Base-by-base conservation (phyloP, 2,888 invertebrate species). In the Dryadula phaetusa region DNA sequence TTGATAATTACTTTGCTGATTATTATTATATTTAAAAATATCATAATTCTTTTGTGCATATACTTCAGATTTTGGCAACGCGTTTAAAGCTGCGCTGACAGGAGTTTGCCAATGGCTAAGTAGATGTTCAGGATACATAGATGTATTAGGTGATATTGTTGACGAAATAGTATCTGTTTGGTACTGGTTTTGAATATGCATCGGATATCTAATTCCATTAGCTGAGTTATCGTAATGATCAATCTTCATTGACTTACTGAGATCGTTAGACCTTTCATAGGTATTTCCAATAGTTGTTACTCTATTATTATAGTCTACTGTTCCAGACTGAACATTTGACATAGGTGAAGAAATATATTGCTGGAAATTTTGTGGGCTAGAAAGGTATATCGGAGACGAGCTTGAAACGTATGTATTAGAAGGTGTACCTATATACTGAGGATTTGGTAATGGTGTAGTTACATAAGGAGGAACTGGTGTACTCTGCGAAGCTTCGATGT, bases 151-250 rank as follows among this genome's bases (percentile, higher is more conserved):
- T 4, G 78, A 74, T 12, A 79, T 72, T 18, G 91, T 87, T 8
- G 92, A 86, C 47, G 87, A 82, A 1, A 83, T 78, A 54, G 82
- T 87, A 47, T 90, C 89, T 66, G 82, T 87, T 72, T 84, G 85
- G 74, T 85, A 87, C 70, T 88, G 90, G 63, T 82, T 82, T 63
- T 84, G 87, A 0, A 79, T 64, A 25, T 32, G 72, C 81, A 86
- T 14, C 76, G 88, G 87, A 76, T 86, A 90, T 71, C 88, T 83
- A 0, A 91, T 78, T 6, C 90, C 90, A 72, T 86, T 88, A 5
- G 82, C 86, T 16, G 90, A 85, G 71, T 91, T 92, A 71, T 92
- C 89, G 67, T 88, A 92, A 76, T 91, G 90, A 72, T 92, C 90
- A 62, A 90, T 87, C 73, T 87, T 86, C 71, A 90, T 82, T 69